Evolutionary conservation across 2,888 invertebrate species (phyloP).

Genomic region (Drosophila prolongata): DNA sequence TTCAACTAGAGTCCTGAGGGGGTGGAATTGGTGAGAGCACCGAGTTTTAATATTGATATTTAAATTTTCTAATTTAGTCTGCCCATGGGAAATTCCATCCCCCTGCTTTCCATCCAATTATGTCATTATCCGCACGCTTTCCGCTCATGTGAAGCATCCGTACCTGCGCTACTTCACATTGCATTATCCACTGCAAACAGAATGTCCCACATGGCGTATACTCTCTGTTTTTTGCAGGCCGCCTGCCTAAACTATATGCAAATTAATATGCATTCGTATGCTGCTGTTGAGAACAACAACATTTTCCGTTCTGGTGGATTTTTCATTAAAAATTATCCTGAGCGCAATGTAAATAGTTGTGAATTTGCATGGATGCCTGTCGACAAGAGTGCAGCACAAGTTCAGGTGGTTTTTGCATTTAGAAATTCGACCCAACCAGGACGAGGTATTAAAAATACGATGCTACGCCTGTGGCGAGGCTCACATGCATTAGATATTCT

Average conservation of each 20-base stretch:
- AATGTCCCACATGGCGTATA: constrained; percentile 16
- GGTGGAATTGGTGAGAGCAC: neutral
- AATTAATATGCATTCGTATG: constrained; percentile 25
- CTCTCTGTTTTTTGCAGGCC: neutral
- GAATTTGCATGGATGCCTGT: constrained; percentile 56
- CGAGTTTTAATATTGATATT: constrained; percentile 21
- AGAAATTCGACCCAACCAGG: constrained; percentile 3
- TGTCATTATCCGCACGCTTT: constrained; percentile 31
- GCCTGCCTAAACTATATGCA: constrained; percentile 2
- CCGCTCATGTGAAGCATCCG: neutral
- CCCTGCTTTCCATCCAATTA: constrained; percentile 23
- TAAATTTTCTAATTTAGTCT: constrained; percentile 18
- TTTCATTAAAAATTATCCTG: constrained; percentile 40
- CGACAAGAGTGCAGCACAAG: neutral
- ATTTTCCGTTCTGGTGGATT: constrained; percentile 11
- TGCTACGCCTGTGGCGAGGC: neutral
- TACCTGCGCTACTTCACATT: neutral
- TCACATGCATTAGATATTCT: constrained; percentile 11
- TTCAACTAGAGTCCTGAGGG: constrained; percentile 16
- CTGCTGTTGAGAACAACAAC: constrained; percentile 1
- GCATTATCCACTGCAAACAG: constrained; percentile 20
- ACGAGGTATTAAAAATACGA: constrained; percentile 9
- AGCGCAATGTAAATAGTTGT: constrained; percentile 54
- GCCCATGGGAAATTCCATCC: neutral
- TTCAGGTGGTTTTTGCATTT: constrained; percentile 12